Percentiles rank a stretch among this genome's conserved stretches.
Conservation (phyloP, 2,888 invertebrate species). For the Cerastis leucographa region DNA sequence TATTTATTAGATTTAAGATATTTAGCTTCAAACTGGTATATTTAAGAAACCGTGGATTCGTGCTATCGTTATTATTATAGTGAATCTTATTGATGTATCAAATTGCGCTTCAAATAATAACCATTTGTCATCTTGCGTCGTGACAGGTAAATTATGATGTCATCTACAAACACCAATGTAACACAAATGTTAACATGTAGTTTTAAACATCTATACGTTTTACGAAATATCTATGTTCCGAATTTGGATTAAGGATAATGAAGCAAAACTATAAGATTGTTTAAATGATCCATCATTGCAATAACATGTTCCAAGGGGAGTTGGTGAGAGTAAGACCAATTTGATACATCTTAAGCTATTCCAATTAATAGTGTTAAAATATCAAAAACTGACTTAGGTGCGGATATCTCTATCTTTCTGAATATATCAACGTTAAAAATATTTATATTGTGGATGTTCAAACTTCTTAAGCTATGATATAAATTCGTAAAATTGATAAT, state of each 20-base stretch:
- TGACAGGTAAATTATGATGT: constrained; percentile 8
- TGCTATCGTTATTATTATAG: constrained; percentile 76
- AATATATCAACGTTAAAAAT: constrained; percentile 19
- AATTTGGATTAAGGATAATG: neutral
- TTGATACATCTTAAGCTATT: constrained; percentile 71
- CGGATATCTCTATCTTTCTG: constrained; percentile 47
- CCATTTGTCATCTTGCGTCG: neutral
- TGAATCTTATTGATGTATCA: constrained; percentile 66
- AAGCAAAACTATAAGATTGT: neutral
- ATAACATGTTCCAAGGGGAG: neutral
- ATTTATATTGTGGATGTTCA: constrained; percentile 23
- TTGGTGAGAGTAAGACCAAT: constrained; percentile 61
- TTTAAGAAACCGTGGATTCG: constrained; percentile 75
- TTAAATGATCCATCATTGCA: neutral
- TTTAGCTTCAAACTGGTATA: constrained; percentile 77
- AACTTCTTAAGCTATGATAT: constrained; percentile 21
- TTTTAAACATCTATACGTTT: neutral
- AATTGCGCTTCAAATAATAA: constrained; percentile 63
- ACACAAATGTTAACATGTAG: neutral
- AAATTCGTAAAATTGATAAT: neutral
- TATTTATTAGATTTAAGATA: constrained; percentile 74
- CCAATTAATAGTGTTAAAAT: constrained; percentile 66
- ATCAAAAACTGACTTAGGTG: constrained; percentile 32
- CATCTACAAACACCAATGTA: constrained; percentile 5
- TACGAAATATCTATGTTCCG: neutral